phyloP scores from a whole-genome alignment of 2,888 invertebrate genomes.

The Cerastis rubricosa region DNA sequence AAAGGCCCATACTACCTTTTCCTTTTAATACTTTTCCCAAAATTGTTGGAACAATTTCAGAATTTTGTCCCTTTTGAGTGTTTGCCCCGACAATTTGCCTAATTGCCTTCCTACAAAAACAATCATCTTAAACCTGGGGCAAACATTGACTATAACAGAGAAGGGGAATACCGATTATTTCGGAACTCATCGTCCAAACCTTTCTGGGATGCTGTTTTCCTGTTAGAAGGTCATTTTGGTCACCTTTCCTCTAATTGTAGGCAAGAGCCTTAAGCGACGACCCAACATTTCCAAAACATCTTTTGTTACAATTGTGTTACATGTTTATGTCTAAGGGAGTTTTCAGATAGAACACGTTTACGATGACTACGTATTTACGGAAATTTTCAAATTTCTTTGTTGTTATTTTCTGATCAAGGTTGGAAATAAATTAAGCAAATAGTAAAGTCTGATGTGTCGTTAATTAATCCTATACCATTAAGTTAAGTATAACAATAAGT shows the following conservation, averaged over 20 bases:
- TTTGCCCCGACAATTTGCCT: slow-evolving; percentile 55
- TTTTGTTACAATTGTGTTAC: slow-evolving; percentile 54
- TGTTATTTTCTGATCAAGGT: not conserved
- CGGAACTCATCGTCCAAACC: slow-evolving; percentile 74
- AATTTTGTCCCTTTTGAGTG: slow-evolving; percentile 30
- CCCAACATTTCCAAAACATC: slow-evolving; percentile 70
- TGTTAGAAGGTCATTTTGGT: slow-evolving; percentile 74
- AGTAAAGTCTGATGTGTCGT: not conserved
- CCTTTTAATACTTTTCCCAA: not conserved
- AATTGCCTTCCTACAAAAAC: slow-evolving; percentile 60
- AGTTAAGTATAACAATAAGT: too few species aligned
- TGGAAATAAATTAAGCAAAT: not conserved
- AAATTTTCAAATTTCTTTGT: not conserved
- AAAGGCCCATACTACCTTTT: not conserved
- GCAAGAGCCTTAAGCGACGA: slow-evolving; percentile 75
- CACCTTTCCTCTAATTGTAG: slow-evolving; percentile 80
- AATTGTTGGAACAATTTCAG: slow-evolving; percentile 15
- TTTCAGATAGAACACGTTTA: slow-evolving; percentile 2
- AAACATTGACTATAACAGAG: slow-evolving; percentile 72
- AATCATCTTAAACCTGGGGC: slow-evolving; percentile 78
- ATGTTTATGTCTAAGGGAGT: slow-evolving; percentile 27
- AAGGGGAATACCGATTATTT: slow-evolving; percentile 78
- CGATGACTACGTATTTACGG: not conserved
- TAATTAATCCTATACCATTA: not conserved
- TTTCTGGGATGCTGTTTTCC: slow-evolving; percentile 80